phyloP scores from a whole-genome alignment of 2,888 invertebrate species.

The Pandemis corylana region DNA sequence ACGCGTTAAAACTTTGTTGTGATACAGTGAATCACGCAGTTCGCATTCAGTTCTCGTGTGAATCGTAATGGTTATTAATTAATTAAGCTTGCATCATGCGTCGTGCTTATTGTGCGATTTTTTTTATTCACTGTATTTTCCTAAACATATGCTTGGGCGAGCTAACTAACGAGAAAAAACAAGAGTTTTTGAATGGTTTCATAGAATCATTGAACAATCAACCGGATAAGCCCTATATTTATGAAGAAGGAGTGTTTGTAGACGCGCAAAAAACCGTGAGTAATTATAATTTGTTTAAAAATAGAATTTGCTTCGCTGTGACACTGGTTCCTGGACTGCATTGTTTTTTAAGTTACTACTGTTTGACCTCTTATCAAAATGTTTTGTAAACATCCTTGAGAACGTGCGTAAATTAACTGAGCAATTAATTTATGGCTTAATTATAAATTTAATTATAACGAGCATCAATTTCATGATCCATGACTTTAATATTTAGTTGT shows the following conservation, averaged over 20 bases:
- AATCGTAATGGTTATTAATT: slow-evolving; percentile 59
- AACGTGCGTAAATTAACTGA: slow-evolving; percentile 22
- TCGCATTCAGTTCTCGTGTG: slow-evolving; percentile 47
- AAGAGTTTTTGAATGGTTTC: slow-evolving; percentile 68
- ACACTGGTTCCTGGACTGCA: neutral
- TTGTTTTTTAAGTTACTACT: neutral
- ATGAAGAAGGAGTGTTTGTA: slow-evolving; percentile 74
- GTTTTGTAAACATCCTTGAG: slow-evolving; percentile 37
- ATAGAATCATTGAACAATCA: slow-evolving; percentile 78
- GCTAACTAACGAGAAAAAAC: slow-evolving; percentile 58
- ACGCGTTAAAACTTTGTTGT: slow-evolving; percentile 32
- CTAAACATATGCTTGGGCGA: slow-evolving; percentile 60
- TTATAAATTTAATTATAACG: neutral
- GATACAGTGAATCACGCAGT: slow-evolving; percentile 42
- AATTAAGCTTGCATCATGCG: slow-evolving; percentile 61
- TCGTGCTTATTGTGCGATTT: slow-evolving; percentile 53
- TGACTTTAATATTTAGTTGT: too few relatives aligned
- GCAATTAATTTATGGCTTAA: slow-evolving; percentile 9
- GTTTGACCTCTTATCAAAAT: slow-evolving; percentile 34
- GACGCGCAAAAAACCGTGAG: slow-evolving; percentile 78
- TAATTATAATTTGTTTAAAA: slow-evolving; percentile 43
- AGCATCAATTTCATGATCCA: neutral
- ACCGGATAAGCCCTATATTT: slow-evolving; percentile 72
- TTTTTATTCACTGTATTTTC: slow-evolving; percentile 52
- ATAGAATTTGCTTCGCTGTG: slow-evolving; percentile 2